phyloP scores from a whole-genome alignment of 2,113 vertebrate genomes.

The Leptobrachium ailaonicum region DNA sequence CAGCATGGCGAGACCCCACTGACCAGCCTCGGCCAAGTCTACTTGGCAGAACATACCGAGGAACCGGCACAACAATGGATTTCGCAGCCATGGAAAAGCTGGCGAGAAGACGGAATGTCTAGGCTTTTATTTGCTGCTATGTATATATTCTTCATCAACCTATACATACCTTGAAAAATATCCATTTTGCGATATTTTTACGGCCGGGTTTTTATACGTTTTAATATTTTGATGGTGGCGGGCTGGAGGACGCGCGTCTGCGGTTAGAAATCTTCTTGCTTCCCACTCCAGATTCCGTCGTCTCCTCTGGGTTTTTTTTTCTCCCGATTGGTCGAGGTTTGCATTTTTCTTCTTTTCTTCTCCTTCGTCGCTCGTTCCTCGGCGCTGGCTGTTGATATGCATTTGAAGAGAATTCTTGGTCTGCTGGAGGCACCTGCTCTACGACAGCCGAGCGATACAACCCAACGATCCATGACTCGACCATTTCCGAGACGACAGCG shows the following conservation, averaged over 20 bases:
- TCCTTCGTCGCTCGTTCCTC: background rate
- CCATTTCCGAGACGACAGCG: background rate
- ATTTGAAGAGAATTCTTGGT: background rate
- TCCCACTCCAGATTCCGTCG: background rate
- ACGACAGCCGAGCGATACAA: background rate
- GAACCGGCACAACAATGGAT: conserved; percentile 28
- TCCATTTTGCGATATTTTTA: background rate
- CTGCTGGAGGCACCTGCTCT: conserved; percentile 9
- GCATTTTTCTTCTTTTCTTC: background rate
- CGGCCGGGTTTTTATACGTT: background rate
- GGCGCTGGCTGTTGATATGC: conserved; percentile 25
- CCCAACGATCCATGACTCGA: background rate
- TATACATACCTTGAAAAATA: background rate
- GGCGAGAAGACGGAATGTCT: background rate
- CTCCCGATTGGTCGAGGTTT: conserved; percentile 3
- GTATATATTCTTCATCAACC: background rate
- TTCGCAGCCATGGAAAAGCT: background rate
- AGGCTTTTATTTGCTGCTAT: background rate
- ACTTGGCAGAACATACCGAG: conserved; percentile 15
- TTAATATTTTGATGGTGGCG: background rate
- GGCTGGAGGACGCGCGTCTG: conserved; percentile 4
- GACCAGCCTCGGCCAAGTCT: conserved; percentile 1
- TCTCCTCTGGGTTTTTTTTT: background rate
- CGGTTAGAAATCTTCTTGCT: background rate
- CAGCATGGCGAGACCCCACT: conserved; percentile 2